Evolutionary conservation across 2,888 invertebrate species (phyloP), one percentile per base, ranked within the genome.

Genomic region (Diloba caeruleocephala): DNA sequence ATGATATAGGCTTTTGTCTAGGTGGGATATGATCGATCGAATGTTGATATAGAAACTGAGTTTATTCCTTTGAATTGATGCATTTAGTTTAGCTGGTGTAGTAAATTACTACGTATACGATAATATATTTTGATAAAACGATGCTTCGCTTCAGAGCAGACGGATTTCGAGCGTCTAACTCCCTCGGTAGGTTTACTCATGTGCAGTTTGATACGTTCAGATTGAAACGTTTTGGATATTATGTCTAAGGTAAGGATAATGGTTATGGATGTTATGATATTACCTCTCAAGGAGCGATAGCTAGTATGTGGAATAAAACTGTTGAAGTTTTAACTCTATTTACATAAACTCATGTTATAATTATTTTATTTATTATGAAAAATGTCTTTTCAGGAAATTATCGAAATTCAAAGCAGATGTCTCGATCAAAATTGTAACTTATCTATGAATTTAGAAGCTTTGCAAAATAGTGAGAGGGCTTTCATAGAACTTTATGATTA

Each of bases 81-180:
- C 25, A 48, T 39, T 23, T 14, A 52, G 34, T 52, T 66, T 29
- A 36, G 32, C 42, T 57, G 3, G 5, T 12, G 32, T 19, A 28
- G 37, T 29, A 31, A 12, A 48, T 25, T 37, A 42, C 7, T 34
- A 21, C 31, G 13, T 25, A 34, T 42, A 37, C 21, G 64, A 59
- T 52, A 36, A 43, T 51, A 55, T 55, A 41, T 41, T 62, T 62
- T 49, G 62, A 33, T 50, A 63, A n/a, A n/a, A 49, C 33, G 43
- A 41, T 34, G 23, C n/a, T 34, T 46, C 23, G 37, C 29, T 38
- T 46, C 26, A 46, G 26, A 29, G 28, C 9, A 13, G 15, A 36
- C 44, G 28, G 34, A 54, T 50, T 39, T 46, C 25, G 29, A 48
- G 28, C 42, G 12, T 32, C 45, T 37, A 28, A 29, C 38, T 39